These are phyloP conservation scores for Arbacia lixula DNA, from an alignment of 53 echinoderm and acorn worm species.

Conservation along the genomic window DNA sequence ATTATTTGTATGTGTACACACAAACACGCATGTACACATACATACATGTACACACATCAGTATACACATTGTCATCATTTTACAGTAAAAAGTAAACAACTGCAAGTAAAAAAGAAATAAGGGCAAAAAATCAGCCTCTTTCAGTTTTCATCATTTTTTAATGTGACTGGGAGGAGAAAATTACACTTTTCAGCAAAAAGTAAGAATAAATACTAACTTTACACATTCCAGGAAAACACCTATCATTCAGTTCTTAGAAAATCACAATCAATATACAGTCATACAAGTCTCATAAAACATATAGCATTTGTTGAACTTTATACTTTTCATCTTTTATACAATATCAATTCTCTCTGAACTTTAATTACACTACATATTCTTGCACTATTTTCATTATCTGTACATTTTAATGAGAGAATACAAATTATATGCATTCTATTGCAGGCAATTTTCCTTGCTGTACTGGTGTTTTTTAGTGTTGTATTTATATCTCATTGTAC, in stretches of 20 bases:
- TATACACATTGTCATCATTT: background rate
- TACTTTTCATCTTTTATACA: slow-evolving; percentile 12
- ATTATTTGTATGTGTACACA: background rate
- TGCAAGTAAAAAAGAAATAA: background rate
- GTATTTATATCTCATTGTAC: too few relatives aligned
- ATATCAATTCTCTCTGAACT: too few relatives aligned
- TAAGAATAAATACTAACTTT: slow-evolving; percentile 34
- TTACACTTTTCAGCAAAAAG: slow-evolving; percentile 50
- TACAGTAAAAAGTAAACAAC: too few relatives aligned
- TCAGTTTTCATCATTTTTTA: slow-evolving; percentile 5
- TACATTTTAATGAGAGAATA: too few relatives aligned
- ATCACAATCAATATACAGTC: slow-evolving; percentile 5
- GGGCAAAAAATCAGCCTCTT: too few relatives aligned
- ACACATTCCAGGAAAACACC: slow-evolving; percentile 10
- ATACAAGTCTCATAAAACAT: slow-evolving; percentile 42
- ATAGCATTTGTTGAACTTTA: background rate
- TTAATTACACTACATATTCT: too few relatives aligned
- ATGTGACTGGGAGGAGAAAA: slow-evolving; percentile 11
- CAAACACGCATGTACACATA: background rate
- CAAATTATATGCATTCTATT: too few relatives aligned
- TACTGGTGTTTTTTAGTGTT: too few relatives aligned
- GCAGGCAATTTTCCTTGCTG: too few relatives aligned
- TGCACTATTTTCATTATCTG: too few relatives aligned
- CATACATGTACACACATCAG: background rate
- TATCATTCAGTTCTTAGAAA: background rate